Percentiles rank a stretch among this genome's conserved stretches.
Conservation (phyloP, 1,140 invertebrate species). For the Bombus superbus region DNA sequence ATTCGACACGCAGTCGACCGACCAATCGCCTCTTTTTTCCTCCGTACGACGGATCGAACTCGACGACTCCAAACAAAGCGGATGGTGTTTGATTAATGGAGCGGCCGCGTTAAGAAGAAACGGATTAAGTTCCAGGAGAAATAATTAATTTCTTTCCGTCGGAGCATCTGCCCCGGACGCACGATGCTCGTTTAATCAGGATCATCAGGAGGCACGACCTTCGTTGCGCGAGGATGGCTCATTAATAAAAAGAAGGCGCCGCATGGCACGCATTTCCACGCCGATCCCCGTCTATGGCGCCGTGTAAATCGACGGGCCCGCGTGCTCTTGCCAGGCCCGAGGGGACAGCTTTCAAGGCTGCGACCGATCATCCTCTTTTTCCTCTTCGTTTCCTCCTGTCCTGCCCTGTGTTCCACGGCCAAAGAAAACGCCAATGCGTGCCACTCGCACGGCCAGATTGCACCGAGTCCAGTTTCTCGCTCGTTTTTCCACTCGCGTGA, state of each 20-base stretch:
- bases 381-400: constrained; percentile 3
- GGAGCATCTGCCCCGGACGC: neutral
- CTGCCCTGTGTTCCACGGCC: neutral
- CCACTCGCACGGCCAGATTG: neutral
- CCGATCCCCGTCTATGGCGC: constrained; percentile 55
- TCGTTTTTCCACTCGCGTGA: neutral
- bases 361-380: constrained; percentile 59
- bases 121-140: constrained; percentile 23
- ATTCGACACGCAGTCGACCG: no score
- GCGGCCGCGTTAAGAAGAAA: constrained; percentile 18
- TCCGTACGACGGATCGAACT: neutral
- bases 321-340: constrained; percentile 51
- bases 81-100: constrained; percentile 33
- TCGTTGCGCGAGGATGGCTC: constrained; percentile 48
- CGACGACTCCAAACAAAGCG: no score
- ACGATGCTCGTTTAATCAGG: constrained; percentile 60
- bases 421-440: neutral
- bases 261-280: constrained; percentile 60
- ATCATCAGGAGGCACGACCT: constrained; percentile 64
- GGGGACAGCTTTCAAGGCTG: constrained; percentile 69
- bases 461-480: neutral
- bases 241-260: constrained; percentile 67
- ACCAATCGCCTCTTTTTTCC: neutral
- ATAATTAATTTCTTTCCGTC: constrained; percentile 48
- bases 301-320: constrained; percentile 62